These are phyloP conservation scores for Circaetus gallicus DNA, from an alignment of 2,113 vertebrate species.

Conservation along the genomic window DNA sequence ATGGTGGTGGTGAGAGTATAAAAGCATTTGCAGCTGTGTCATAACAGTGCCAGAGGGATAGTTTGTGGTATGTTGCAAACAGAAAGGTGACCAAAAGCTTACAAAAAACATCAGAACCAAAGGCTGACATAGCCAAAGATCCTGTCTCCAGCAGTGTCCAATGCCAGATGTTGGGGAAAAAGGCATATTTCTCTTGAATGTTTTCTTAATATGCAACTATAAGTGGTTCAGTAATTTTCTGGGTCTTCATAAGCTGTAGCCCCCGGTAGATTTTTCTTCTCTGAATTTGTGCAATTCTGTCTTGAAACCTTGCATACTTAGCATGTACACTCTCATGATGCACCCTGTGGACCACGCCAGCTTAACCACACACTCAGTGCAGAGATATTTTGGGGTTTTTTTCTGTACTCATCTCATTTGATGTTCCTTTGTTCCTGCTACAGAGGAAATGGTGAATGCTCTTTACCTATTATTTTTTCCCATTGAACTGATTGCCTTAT, in stretches of 20 bases:
- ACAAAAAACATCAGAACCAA: not conserved
- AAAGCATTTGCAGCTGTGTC: not conserved
- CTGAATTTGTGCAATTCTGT: not conserved
- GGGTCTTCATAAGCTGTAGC: not conserved
- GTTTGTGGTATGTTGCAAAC: not conserved
- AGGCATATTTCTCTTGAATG: not conserved
- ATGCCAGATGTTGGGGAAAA: not conserved
- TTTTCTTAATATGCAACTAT: not conserved
- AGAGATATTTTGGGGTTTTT: not conserved
- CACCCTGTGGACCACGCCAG: not conserved
- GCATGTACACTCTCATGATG: not conserved
- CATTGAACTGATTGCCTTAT: not conserved
- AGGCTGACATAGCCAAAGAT: not conserved
- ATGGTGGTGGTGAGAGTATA: not conserved
- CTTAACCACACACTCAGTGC: not conserved
- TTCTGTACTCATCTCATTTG: not conserved
- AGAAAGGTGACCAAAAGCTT: not conserved
- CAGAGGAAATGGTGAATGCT: not conserved
- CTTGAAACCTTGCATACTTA: not conserved
- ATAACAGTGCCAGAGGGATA: not conserved
- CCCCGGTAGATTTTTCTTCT: not conserved
- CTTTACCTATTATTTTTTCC: not conserved
- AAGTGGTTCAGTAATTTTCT: not conserved
- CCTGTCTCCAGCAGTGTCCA: not conserved
- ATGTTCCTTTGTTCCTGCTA: not conserved